Conservation (phyloP, 2,888 invertebrate genomes). For the Cybosia mesomella region DNA sequence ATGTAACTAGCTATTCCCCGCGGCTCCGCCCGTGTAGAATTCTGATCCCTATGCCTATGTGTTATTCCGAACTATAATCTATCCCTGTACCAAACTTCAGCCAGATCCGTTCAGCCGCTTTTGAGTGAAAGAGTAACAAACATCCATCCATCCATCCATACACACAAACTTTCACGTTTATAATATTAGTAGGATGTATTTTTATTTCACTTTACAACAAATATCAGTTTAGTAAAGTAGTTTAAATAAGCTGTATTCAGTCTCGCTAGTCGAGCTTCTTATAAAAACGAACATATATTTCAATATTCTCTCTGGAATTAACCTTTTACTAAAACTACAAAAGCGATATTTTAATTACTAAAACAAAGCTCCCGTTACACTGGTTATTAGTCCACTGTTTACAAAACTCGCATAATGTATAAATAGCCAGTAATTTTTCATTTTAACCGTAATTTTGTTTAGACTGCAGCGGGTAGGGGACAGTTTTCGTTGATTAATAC, state of each 20-base stretch:
- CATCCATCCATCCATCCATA: too few relatives aligned
- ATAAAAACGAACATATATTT: conserved; percentile 1
- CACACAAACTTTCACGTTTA: too few relatives aligned
- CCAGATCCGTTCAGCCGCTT: too few relatives aligned
- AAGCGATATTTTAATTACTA: conserved; percentile 23
- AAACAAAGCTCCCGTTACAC: conserved; percentile 29
- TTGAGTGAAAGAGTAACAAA: too few relatives aligned
- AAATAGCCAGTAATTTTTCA: conserved; percentile 54
- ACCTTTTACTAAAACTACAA: conserved; percentile 16
- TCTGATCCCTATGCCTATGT: too few relatives aligned
- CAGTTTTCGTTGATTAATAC: conserved; percentile 35
- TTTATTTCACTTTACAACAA: neutral
- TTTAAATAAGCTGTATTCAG: neutral
- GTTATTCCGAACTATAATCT: too few relatives aligned
- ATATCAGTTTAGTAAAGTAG: neutral
- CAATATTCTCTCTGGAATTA: conserved; percentile 1
- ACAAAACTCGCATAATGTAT: conserved; percentile 54
- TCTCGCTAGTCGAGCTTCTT: neutral
- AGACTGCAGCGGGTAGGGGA: conserved; percentile 55
- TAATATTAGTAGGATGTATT: too few relatives aligned
- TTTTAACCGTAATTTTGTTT: conserved; percentile 65
- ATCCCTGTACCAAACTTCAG: too few relatives aligned
- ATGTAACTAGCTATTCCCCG: too few relatives aligned
- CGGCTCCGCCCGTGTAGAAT: too few relatives aligned
- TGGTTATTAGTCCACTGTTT: conserved; percentile 53